These are phyloP conservation scores for Malachius bipustulatus DNA, from an alignment of 2,888 invertebrate genomes.

Conservation along the genomic window DNA sequence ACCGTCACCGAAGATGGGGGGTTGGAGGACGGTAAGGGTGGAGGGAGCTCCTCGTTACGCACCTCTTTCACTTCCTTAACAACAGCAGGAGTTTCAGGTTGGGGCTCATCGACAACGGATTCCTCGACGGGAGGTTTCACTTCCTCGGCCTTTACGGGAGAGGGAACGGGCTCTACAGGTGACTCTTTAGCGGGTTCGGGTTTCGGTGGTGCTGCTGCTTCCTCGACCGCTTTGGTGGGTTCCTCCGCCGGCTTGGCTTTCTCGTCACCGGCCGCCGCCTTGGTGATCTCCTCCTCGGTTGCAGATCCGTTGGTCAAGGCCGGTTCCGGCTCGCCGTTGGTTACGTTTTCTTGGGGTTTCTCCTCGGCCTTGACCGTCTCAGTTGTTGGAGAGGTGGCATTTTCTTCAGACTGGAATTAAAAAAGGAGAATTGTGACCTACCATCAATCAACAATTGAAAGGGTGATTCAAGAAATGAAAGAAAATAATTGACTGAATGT, in stretches of 20 bases:
- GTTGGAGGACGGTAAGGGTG: constrained; percentile 61
- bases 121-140: constrained; percentile 22
- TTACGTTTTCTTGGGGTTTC: constrained; percentile 19
- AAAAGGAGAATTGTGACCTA: too few species aligned
- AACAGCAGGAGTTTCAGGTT: constrained; percentile 21
- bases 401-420: too few species aligned
- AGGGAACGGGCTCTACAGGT: constrained; percentile 22
- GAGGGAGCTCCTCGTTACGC: constrained; percentile 55
- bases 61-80: constrained; percentile 37
- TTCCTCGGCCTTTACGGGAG: constrained; percentile 23
- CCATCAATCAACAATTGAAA: too few species aligned
- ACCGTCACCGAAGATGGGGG: constrained; percentile 65
- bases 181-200: constrained; percentile 15
- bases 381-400: constrained; percentile 26
- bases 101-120: constrained; percentile 21
- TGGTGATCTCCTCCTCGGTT: constrained; percentile 16
- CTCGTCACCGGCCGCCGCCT: too few species aligned
- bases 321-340: constrained; percentile 13
- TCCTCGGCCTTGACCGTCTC: constrained; percentile 31
- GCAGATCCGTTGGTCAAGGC: constrained; percentile 22
- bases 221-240: constrained; percentile 15
- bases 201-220: constrained; percentile 16
- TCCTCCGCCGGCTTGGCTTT: constrained; percentile 16
- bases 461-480: too few species aligned
- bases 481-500: too few species aligned